Conservation (phyloP, 2,797 vertebrate species). For the Sebastes itinus region DNA sequence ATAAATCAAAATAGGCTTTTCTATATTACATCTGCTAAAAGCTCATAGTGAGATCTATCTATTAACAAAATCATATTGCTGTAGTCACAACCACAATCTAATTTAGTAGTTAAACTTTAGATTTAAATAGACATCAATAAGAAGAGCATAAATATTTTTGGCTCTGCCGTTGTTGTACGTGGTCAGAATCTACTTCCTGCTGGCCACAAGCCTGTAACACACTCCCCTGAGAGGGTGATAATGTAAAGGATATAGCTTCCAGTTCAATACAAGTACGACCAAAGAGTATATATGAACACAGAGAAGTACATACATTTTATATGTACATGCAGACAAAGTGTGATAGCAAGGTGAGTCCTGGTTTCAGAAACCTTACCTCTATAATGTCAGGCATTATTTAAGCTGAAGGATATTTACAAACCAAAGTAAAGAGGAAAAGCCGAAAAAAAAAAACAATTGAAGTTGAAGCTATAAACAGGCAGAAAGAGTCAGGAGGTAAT, state of each 20-base stretch:
- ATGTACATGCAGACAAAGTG: background rate
- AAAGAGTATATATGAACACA: background rate
- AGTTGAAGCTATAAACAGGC: background rate
- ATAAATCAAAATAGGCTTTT: conserved; percentile 23
- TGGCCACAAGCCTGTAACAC: conserved; percentile 5
- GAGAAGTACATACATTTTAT: background rate
- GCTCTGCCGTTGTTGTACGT: conserved; percentile 5
- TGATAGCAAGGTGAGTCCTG: background rate
- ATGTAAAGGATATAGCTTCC: background rate
- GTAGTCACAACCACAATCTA: conserved; percentile 18
- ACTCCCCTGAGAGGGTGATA: background rate
- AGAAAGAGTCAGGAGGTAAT: background rate
- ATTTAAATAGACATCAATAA: conserved; percentile 32
- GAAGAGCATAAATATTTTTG: conserved; percentile 19
- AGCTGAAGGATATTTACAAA: background rate
- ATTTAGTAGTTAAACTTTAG: conserved; percentile 25
- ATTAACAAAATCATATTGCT: conserved; percentile 23
- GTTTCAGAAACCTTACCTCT: background rate
- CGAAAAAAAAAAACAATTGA: background rate
- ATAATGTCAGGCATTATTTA: background rate
- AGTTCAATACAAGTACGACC: background rate
- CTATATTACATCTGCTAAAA: conserved; percentile 16
- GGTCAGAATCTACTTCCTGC: conserved; percentile 22
- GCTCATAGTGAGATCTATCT: conserved; percentile 4
- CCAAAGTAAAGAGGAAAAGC: background rate